These are phyloP conservation scores for Oryzias celebensis DNA, from an alignment of 2,113 vertebrate species.

Conservation along the genomic window DNA sequence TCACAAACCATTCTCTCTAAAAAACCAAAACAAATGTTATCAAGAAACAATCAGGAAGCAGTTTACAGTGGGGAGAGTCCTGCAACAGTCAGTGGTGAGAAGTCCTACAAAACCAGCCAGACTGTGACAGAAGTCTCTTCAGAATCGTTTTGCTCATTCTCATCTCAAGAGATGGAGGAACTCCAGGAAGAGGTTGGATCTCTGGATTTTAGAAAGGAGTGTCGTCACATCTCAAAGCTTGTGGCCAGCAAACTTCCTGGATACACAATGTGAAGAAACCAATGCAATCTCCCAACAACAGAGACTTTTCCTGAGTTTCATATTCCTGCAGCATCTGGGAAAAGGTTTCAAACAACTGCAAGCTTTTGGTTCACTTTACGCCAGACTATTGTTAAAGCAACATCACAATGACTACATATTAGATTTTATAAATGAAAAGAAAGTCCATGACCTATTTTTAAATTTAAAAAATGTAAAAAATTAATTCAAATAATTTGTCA, in stretches of 20 bases:
- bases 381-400: too few species aligned
- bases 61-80: constrained; percentile 26
- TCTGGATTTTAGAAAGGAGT: constrained; percentile 73
- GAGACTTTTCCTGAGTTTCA: neutral
- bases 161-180: constrained; percentile 58
- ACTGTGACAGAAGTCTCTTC: constrained; percentile 54
- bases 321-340: too few species aligned
- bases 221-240: constrained; percentile 85
- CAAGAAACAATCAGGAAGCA: constrained; percentile 15
- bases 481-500: too few species aligned
- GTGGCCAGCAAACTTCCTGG: constrained; percentile 86
- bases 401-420: too few species aligned
- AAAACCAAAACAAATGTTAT: constrained; percentile 4
- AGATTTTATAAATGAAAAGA: too few species aligned
- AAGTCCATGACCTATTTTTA: too few species aligned
- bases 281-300: neutral
- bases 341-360: constrained; percentile 27
- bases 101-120: constrained; percentile 53
- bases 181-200: constrained; percentile 72
- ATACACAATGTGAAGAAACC: constrained; percentile 82
- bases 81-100: constrained; percentile 27
- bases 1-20: constrained; percentile 22
- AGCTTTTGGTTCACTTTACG: neutral
- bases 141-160: constrained; percentile 62
- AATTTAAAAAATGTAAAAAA: too few species aligned